Percentiles rank a stretch among this genome's conserved stretches.
Conservation (phyloP, 2,113 vertebrate species). For the Naja naja region DNA sequence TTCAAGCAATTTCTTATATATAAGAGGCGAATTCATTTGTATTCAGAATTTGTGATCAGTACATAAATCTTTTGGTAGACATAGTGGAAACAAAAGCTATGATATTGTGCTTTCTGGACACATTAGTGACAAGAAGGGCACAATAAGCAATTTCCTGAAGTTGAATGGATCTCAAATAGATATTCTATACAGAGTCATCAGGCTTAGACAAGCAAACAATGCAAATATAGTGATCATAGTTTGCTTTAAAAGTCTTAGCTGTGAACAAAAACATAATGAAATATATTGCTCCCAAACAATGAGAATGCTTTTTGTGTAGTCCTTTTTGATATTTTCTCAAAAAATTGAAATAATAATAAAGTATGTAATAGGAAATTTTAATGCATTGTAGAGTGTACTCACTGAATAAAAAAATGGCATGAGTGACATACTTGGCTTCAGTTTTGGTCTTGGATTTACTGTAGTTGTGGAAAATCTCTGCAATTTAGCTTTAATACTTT, state of each 20-base stretch:
- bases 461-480: neutral
- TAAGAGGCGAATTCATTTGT: constrained; percentile 19
- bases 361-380: neutral
- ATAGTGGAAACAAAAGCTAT: constrained; percentile 29
- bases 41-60: constrained; percentile 34
- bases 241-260: constrained; percentile 13
- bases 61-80: constrained; percentile 12
- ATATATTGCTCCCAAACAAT: constrained; percentile 8
- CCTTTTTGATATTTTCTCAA: neutral
- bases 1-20: constrained; percentile 29
- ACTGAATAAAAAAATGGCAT: neutral
- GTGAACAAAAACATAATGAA: constrained; percentile 36
- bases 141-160: constrained; percentile 52
- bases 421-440: neutral
- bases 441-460: neutral
- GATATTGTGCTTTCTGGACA: constrained; percentile 16
- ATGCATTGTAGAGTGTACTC: neutral
- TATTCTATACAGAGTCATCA: constrained; percentile 32
- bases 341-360: neutral
- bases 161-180: constrained; percentile 45
- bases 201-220: constrained; percentile 44
- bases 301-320: neutral
- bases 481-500: neutral
- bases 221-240: constrained; percentile 30
- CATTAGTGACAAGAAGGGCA: constrained; percentile 42